Evolutionary conservation across 2,888 invertebrate species (phyloP).

Genomic region (Torymus aiolomorphi): DNA sequence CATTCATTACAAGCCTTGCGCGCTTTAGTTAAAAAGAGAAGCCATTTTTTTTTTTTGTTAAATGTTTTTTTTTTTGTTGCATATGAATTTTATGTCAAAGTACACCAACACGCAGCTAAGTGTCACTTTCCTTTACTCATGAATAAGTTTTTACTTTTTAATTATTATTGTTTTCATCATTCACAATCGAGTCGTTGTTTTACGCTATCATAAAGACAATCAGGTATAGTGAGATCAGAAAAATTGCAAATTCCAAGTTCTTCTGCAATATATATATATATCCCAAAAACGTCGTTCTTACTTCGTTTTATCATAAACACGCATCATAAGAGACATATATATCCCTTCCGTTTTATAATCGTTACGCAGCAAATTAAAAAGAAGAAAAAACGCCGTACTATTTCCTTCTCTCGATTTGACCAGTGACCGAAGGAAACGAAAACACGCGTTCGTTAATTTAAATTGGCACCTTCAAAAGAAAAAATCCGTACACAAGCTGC

Average conservation of each 20-base stretch:
- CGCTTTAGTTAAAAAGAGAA: conserved; percentile 45
- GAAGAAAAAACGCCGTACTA: neutral
- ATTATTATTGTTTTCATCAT: conserved; percentile 4
- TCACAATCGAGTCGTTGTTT: conserved; percentile 49
- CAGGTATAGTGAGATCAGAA: conserved; percentile 73
- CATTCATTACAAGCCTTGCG: conserved; percentile 48
- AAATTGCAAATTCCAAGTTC: conserved; percentile 68
- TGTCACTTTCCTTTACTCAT: conserved; percentile 38
- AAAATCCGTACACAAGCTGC: conserved; percentile 11
- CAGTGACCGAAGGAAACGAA: conserved; percentile 9
- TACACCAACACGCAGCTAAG: conserved; percentile 52
- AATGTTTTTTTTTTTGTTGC: conserved; percentile 10
- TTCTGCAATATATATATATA: conserved; percentile 42
- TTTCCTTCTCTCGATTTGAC: neutral
- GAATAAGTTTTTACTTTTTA: conserved; percentile 26
- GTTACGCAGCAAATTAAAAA: conserved; percentile 15
- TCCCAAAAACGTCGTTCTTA: conserved; percentile 27
- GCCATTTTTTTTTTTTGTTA: conserved; percentile 30
- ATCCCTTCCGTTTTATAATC: conserved; percentile 18
- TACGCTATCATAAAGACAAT: conserved; percentile 54
- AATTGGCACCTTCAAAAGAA: conserved; percentile 48
- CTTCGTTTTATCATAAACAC: no score
- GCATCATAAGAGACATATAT: neutral
- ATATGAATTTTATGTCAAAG: conserved; percentile 31
- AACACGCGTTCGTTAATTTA: neutral